Evolutionary conservation across 2,888 invertebrate genomes (phyloP).

Genomic region (Chaetoderma sp.): DNA sequence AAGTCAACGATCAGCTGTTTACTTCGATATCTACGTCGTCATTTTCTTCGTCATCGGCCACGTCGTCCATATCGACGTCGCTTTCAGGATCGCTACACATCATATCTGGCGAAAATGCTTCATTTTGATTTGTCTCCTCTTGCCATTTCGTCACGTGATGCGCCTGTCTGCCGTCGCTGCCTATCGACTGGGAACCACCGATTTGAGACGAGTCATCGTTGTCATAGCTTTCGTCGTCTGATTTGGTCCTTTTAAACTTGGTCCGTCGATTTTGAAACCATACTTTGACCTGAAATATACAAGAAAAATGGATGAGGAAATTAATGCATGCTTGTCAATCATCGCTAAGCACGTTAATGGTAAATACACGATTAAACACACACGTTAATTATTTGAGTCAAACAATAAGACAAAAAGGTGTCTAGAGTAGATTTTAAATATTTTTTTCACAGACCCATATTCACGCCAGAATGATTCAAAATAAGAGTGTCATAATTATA

Average conservation of each 20-base stretch:
- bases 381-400: too few species aligned
- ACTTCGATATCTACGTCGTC: too few species aligned
- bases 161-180: neutral
- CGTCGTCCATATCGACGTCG: neutral
- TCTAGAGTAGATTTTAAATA: too few species aligned
- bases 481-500: too few species aligned
- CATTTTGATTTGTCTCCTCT: constrained; percentile 1
- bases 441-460: too few species aligned
- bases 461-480: too few species aligned
- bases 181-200: neutral
- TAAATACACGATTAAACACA: too few species aligned
- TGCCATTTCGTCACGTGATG: constrained; percentile 8
- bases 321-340: too few species aligned
- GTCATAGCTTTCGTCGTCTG: constrained; percentile 1
- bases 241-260: constrained; percentile 82
- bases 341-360: too few species aligned
- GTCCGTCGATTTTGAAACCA: constrained; percentile 97
- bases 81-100: neutral
- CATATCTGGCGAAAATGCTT: too few species aligned
- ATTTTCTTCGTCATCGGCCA: neutral
- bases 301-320: neutral
- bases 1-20: too few species aligned
- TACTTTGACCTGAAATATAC: constrained; percentile 86
- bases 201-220: neutral
- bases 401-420: too few species aligned